Percentiles rank a stretch among this genome's conserved stretches.
Evolutionary conservation across 2,797 vertebrate species (phyloP).

Genomic region (Macroramphosus scolopax): DNA sequence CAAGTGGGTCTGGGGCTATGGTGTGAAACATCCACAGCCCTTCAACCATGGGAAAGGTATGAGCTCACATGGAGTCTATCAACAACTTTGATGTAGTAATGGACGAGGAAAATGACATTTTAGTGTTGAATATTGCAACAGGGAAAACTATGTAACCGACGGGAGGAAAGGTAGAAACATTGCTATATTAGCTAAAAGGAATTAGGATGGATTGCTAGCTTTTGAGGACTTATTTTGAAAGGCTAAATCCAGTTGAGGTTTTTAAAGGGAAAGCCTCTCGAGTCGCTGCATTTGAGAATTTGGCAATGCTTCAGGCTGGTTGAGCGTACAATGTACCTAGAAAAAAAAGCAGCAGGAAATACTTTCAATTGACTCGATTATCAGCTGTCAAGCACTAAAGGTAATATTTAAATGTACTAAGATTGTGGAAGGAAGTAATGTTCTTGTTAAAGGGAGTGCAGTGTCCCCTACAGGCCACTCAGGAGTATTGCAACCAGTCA

Average conservation of each 20-base stretch:
- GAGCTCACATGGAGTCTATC: conserved; percentile 34
- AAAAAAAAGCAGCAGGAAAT: no score
- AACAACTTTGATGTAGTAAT: conserved; percentile 7
- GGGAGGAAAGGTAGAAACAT: background rate
- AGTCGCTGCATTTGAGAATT: conserved; percentile 8
- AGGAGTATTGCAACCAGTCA: conserved; percentile 19
- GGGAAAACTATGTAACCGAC: background rate
- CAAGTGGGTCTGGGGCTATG: conserved; percentile 33
- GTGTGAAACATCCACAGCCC: conserved; percentile 56
- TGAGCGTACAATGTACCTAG: no score
- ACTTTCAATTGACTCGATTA: conserved; percentile 26
- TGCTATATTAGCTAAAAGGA: background rate
- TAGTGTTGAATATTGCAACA: conserved; percentile 3
- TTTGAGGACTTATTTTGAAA: no score
- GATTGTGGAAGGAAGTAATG: background rate
- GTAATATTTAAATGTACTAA: conserved; percentile 1
- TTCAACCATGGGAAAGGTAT: conserved; percentile 81
- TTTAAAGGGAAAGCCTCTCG: no score
- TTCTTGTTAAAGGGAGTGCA: conserved; percentile 56
- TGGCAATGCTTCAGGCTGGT: no score
- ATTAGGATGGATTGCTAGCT: background rate
- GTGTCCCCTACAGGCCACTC: conserved; percentile 57
- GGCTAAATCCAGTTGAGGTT: no score
- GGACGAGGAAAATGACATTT: conserved; percentile 18
- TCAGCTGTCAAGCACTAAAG: conserved; percentile 24